Conservation (phyloP, 92 coral and sea anemone genomes). For the Epizoanthus illoricatus region DNA sequence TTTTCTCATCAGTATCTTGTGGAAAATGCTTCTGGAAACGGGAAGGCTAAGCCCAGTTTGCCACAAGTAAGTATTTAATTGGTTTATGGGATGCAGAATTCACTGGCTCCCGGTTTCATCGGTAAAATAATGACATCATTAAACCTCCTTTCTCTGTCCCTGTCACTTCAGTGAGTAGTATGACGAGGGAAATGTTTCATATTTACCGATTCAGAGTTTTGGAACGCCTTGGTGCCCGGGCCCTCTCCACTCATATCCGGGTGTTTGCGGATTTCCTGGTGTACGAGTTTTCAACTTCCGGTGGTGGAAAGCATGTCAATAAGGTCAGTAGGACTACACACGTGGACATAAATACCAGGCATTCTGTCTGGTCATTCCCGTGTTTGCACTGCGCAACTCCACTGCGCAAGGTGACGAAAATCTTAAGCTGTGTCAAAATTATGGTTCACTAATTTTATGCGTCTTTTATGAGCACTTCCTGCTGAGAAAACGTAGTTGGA, state of each 20-base stretch:
- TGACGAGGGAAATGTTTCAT: neutral
- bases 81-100: neutral
- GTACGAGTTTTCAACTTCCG: constrained; percentile 84
- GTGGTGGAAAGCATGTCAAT: constrained; percentile 78
- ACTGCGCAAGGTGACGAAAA: too few species aligned
- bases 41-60: constrained; percentile 78
- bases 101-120: neutral
- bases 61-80: constrained; percentile 73
- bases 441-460: too few species aligned
- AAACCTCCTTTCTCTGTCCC: neutral
- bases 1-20: constrained; percentile 68
- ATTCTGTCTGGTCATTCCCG: too few species aligned
- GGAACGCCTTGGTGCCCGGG: constrained; percentile 92
- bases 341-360: neutral
- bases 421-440: too few species aligned
- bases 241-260: constrained; percentile 89
- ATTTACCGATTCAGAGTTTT: constrained; percentile 62
- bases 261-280: constrained; percentile 95
- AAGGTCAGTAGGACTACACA: constrained; percentile 52
- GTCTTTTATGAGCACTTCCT: too few species aligned
- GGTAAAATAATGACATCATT: neutral
- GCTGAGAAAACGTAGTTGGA: too few species aligned
- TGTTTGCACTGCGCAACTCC: too few species aligned
- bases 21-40: constrained; percentile 86
- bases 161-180: neutral